phyloP scores from a whole-genome alignment of 2,113 vertebrate species.

The Neotragus pygmaeus region DNA sequence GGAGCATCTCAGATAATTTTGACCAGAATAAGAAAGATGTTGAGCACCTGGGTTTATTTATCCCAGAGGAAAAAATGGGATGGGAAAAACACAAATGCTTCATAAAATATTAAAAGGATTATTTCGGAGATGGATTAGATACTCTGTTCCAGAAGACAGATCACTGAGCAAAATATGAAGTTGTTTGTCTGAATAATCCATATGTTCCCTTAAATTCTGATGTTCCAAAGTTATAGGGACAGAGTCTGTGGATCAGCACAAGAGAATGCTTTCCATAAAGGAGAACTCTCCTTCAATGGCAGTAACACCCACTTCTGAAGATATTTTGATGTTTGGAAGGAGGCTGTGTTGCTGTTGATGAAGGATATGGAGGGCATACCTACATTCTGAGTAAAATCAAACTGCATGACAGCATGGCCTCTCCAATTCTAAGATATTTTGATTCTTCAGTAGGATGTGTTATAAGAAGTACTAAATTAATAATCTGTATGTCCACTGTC shows the following conservation, averaged over 20 bases:
- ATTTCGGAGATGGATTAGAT: background rate
- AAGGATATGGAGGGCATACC: background rate
- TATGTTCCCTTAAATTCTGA: background rate
- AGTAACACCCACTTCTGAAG: background rate
- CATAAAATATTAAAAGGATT: conserved; percentile 26
- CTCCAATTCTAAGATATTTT: background rate
- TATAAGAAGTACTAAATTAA: background rate
- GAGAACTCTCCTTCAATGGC: background rate
- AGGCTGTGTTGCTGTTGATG: background rate
- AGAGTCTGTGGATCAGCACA: background rate
- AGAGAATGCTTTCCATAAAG: background rate
- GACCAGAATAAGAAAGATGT: background rate
- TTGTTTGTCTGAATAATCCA: background rate
- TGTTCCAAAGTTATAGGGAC: background rate
- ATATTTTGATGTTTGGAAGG: background rate
- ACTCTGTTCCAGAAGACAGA: background rate
- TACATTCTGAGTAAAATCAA: background rate
- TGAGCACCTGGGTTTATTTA: background rate
- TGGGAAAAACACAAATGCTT: background rate
- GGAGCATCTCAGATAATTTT: background rate
- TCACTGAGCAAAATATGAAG: background rate
- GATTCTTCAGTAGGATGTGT: background rate
- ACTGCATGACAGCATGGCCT: background rate
- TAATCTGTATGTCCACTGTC: background rate
- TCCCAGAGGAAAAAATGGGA: background rate